Percentiles rank a stretch among this genome's conserved stretches.
Conservation (phyloP, 30 jellyfish, hydroid and myxozoan species). For the Turritopsis dohrnii region DNA sequence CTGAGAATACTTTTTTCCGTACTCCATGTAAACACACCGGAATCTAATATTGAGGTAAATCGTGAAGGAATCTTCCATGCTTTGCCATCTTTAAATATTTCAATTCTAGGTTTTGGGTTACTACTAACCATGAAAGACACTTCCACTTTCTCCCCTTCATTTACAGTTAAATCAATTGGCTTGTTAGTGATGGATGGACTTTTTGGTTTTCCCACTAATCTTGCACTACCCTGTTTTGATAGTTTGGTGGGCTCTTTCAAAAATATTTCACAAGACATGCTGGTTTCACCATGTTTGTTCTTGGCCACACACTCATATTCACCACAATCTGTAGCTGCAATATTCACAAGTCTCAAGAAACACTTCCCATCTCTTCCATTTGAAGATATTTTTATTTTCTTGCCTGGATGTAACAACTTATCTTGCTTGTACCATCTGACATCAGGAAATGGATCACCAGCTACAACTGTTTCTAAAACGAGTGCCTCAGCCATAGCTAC, state of each 20-base stretch:
- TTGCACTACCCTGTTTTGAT: not conserved
- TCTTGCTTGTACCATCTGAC: slow-evolving; percentile 86
- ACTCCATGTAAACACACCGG: slow-evolving; percentile 29
- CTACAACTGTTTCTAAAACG: slow-evolving; percentile 50
- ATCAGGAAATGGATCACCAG: slow-evolving; percentile 93
- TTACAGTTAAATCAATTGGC: slow-evolving; percentile 35
- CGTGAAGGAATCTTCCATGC: slow-evolving; percentile 25
- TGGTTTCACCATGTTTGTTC: slow-evolving; percentile 78
- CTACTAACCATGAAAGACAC: slow-evolving; percentile 57
- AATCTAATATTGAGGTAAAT: slow-evolving; percentile 9
- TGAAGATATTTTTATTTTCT: slow-evolving; percentile 18
- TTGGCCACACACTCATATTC: slow-evolving; percentile 89
- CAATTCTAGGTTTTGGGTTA: slow-evolving; percentile 59
- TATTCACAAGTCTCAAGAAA: slow-evolving; percentile 39
- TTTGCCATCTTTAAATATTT: slow-evolving; percentile 67
- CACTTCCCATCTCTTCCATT: slow-evolving; percentile 42
- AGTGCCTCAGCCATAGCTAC: slow-evolving; percentile 56
- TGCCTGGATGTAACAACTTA: slow-evolving; percentile 32
- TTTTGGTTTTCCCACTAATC: slow-evolving; percentile 5
- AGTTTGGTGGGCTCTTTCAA: slow-evolving; percentile 16
- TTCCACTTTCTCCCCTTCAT: slow-evolving; percentile 57
- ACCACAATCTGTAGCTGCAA: slow-evolving; percentile 53
- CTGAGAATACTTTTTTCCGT: slow-evolving; percentile 38
- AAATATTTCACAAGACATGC: slow-evolving; percentile 77
- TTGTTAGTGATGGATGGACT: slow-evolving; percentile 20